Base-by-base conservation (phyloP, 1,140 invertebrate genomes). In the Amphibalanus amphitrite region DNA sequence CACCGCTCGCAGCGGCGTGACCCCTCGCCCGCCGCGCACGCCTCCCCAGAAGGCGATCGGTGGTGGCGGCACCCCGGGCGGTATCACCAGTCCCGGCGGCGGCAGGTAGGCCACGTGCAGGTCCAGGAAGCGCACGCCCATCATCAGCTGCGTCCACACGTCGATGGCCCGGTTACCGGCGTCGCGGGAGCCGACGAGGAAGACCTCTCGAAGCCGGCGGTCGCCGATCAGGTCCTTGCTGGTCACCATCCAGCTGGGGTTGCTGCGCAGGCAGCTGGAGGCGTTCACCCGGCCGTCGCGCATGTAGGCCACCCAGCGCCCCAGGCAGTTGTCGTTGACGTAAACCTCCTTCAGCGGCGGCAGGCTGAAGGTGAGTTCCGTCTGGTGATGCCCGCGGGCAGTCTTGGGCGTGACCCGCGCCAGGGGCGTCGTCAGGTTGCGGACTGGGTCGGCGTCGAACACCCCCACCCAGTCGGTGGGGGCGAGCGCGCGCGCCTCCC, bases 151-250 rank as follows among this genome's bases (percentile, higher is more conserved):
- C 73, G 76, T 77, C 74, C 76, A 80, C 1, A 80, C 26, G 33
- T 73, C 72, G n/a, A 79, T 76, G 3, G 79, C 77, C 75, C 85
- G 86, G 3, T 84, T 81, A 20, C 84, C 86, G 1, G 87, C 85
- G 73, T 88, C 84, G 74, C 88, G 86, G 3, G 85, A 85, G 20
- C 86, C 86, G 0, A 86, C 86, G 69, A 88, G 77, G 72, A 86
- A 85, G 1, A 87, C 74, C 69, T 85, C 80, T 17, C 79, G 76
- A 40, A 87, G 73, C 64, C 76, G 78, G 40, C 81, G 71, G 26
- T 77, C 74, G 0, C 79, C 81, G 1, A 86, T 74, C 4, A 75
- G 74, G 0, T 78, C 28, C 28, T 76, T 79, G 72, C 81, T 77
- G 17, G 85, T 80, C 17, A 77, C 76, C 86, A 88, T 87, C 86